Evolutionary conservation across 2,888 invertebrate genomes (phyloP).

Genomic region (Tetragnatha montana): DNA sequence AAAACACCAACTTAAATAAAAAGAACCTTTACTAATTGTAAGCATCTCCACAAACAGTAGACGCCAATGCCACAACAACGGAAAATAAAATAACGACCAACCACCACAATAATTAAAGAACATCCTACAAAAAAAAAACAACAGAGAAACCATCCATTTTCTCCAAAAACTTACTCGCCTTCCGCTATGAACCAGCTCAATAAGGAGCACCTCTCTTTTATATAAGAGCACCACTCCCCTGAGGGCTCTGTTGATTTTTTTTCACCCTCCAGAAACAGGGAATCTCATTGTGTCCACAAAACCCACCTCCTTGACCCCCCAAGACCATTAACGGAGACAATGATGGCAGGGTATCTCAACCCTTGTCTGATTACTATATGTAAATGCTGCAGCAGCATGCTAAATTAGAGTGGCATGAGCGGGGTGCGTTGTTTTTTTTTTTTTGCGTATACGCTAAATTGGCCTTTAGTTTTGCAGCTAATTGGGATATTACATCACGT

Average conservation of each 20-base stretch:
- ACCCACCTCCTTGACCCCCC: constrained; percentile 7
- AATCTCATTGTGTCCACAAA: constrained; percentile 20
- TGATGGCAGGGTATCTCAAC: constrained; percentile 10
- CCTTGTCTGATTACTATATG: constrained; percentile 32
- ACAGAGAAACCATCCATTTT: constrained; percentile 10
- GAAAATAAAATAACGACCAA: neutral
- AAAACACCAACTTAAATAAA: too few species aligned
- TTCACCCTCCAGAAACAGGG: constrained; percentile 20
- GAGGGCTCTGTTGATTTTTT: constrained; percentile 28
- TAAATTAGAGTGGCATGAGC: constrained; percentile 10
- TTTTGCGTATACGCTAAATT: constrained; percentile 20
- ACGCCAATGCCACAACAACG: neutral
- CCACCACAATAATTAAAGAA: neutral
- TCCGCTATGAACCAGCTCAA: neutral
- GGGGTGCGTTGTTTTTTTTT: constrained; percentile 30
- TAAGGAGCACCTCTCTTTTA: neutral
- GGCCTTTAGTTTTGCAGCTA: constrained; percentile 10
- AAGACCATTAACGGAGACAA: constrained; percentile 48
- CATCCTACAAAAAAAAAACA: neutral
- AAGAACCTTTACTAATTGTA: too few species aligned
- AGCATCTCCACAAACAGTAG: neutral
- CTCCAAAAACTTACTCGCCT: constrained; percentile 30
- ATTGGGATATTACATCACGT: constrained; percentile 52
- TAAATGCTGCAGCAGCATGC: constrained; percentile 41
- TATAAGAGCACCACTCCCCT: constrained; percentile 3